phyloP scores from a whole-genome alignment of 2,797 vertebrate species.

The Anabacerthia variegaticeps region DNA sequence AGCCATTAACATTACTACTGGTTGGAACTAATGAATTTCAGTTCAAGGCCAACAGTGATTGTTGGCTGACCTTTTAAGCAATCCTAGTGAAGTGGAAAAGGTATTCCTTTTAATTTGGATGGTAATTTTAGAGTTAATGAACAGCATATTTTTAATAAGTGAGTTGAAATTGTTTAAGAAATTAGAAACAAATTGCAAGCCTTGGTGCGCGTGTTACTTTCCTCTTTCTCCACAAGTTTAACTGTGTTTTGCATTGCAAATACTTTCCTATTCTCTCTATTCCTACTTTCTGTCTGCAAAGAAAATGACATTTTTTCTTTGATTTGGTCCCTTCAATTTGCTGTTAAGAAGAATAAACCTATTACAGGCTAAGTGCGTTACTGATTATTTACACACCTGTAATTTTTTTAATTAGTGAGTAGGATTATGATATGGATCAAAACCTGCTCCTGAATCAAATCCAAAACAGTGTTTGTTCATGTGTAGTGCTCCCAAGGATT shows the following conservation, averaged over 20 bases:
- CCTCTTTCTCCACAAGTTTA: neutral
- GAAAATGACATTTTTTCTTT: neutral
- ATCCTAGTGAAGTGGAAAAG: conserved; percentile 18
- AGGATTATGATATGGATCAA: neutral
- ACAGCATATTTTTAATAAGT: neutral
- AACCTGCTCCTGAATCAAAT: neutral
- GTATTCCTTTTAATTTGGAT: neutral
- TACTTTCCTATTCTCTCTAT: neutral
- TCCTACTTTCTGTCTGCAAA: neutral
- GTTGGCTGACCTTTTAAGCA: conserved; percentile 46
- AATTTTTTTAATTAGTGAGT: neutral
- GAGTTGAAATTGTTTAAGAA: neutral
- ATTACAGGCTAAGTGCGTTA: neutral
- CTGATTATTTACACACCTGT: neutral
- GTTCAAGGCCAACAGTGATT: neutral
- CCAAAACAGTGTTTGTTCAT: neutral
- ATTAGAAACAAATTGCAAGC: neutral
- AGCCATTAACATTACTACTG: conserved; percentile 39
- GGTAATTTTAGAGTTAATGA: conserved; percentile 28
- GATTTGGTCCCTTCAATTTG: neutral
- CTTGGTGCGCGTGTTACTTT: neutral
- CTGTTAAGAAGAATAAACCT: neutral
- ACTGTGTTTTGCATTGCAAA: neutral
- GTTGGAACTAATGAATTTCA: conserved; percentile 60
- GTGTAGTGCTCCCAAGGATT: neutral